Percentiles rank a stretch among this genome's conserved stretches.
These are phyloP conservation scores for Spinibarbus caldwelli DNA, from an alignment of 2,797 vertebrate genomes.

Conservation along the genomic window DNA sequence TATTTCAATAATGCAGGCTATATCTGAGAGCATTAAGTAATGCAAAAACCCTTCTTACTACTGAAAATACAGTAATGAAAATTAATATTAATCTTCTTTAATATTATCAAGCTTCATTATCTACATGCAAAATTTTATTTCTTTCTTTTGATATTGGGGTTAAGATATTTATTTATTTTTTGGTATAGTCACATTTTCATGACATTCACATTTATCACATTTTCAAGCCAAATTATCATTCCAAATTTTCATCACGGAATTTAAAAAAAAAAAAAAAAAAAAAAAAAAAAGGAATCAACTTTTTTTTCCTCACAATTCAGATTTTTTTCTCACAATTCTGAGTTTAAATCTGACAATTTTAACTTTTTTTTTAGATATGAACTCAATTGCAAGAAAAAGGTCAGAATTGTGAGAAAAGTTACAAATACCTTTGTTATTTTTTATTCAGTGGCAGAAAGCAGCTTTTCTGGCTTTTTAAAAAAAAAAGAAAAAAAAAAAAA, in stretches of 20 bases:
- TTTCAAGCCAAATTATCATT: not conserved
- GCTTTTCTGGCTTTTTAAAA: no score
- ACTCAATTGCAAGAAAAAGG: not conserved
- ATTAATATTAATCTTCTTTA: not conserved
- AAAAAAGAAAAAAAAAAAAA: no score
- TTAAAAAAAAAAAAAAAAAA: no score
- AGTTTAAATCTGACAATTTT: not conserved
- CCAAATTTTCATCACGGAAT: not conserved
- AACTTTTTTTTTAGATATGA: no score
- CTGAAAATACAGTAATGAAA: not conserved
- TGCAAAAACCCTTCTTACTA: not conserved
- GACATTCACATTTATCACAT: not conserved
- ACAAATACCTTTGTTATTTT: not conserved
- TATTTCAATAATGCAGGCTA: not conserved
- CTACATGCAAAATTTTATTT: not conserved
- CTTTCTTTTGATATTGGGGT: not conserved
- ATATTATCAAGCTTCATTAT: not conserved
- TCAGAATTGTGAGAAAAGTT: no score
- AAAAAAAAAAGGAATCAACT: no score
- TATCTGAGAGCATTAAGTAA: not conserved
- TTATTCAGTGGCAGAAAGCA: not conserved
- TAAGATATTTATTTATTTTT: no score
- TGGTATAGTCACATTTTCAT: not conserved
- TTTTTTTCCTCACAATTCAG: not conserved
- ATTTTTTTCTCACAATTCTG: not conserved